A percentile compares a stretch with the other conserved stretches of the same genome.
Evolutionary conservation across 1,140 invertebrate species (phyloP).

Genomic region (Heliconius congener): DNA sequence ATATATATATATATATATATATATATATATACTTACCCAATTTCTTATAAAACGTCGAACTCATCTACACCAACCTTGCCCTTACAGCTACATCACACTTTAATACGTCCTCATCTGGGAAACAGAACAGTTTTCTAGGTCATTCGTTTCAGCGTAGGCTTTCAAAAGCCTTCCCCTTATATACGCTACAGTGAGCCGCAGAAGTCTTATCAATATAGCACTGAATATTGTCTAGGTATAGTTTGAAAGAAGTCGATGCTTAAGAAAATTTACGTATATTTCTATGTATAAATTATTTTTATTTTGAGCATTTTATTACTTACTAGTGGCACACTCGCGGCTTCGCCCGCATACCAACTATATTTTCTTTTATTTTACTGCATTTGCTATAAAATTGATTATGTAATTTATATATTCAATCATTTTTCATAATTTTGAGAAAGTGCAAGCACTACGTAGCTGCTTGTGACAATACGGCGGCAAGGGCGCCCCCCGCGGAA

Average conservation of each 20-base stretch:
- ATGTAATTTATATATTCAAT: no score
- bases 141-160: conserved; percentile 47
- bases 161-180: conserved; percentile 40
- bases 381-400: no score
- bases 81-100: conserved; percentile 35
- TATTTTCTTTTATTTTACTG: no score
- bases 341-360: no score
- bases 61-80: conserved; percentile 12
- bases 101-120: conserved; percentile 40
- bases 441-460: no score
- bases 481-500: no score
- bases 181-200: conserved; percentile 27
- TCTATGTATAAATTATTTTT: no score
- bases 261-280: neutral
- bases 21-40: neutral
- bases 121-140: conserved; percentile 49
- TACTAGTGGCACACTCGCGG: no score
- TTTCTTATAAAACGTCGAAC: conserved; percentile 1
- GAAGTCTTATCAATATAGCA: conserved; percentile 20
- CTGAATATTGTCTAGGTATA: neutral
- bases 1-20: no score
- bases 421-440: no score
- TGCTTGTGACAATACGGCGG: no score
- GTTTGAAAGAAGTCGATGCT: neutral
- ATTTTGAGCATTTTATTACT: no score